These are phyloP conservation scores for Scrobipalpa atriplicella DNA, from an alignment of 2,888 invertebrate species.

Conservation along the genomic window DNA sequence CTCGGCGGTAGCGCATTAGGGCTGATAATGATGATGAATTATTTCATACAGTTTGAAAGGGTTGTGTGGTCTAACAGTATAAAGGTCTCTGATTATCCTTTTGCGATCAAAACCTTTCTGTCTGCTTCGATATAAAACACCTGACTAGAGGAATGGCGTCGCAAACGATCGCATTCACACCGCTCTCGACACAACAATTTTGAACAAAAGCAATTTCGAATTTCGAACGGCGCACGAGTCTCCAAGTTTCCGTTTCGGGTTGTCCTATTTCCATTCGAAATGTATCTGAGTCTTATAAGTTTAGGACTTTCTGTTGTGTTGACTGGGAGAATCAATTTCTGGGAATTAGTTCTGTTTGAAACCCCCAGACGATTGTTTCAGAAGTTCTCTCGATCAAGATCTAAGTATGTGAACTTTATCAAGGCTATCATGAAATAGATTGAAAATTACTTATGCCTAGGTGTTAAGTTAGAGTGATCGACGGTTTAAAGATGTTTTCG, in stretches of 20 bases:
- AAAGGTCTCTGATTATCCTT: background rate
- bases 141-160: background rate
- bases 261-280: slow-evolving; percentile 14
- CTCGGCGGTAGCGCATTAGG: no score
- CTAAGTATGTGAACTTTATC: no score
- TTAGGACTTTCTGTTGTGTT: background rate
- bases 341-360: background rate
- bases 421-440: no score
- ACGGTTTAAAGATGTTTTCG: no score
- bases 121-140: slow-evolving; percentile 15
- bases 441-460: no score
- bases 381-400: background rate
- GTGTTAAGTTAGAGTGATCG: no score
- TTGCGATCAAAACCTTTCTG: background rate
- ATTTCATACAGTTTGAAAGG: no score
- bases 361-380: background rate
- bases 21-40: no score
- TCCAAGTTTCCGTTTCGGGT: background rate
- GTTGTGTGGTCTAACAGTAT: no score
- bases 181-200: slow-evolving; percentile 15
- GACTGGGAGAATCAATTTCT: slow-evolving; percentile 1
- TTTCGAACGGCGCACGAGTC: slow-evolving; percentile 3
- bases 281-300: slow-evolving; percentile 11
- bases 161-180: slow-evolving; percentile 15
- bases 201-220: slow-evolving; percentile 11